A percentile compares a stretch with the other conserved stretches of the same genome.
phyloP scores from a whole-genome alignment of 2,888 invertebrate species.

The Acholoe squamosa region DNA sequence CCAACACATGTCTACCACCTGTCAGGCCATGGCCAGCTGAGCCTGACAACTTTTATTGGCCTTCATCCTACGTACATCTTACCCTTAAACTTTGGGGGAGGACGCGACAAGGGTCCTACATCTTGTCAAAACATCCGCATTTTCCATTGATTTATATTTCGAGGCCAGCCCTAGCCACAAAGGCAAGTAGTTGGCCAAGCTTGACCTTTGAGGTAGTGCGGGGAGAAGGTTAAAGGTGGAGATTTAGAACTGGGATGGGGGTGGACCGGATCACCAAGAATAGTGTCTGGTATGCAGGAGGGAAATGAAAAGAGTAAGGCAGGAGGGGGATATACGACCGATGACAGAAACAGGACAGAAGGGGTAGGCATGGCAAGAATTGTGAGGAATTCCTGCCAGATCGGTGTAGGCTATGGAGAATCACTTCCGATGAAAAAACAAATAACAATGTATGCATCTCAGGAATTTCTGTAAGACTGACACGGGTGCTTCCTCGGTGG shows the following conservation, averaged over 20 bases:
- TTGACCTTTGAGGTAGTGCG: not conserved
- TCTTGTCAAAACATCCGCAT: constrained; percentile 34
- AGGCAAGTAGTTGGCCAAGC: not conserved
- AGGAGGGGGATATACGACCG: not conserved
- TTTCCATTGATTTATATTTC: constrained; percentile 32
- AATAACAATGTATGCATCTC: constrained; percentile 55
- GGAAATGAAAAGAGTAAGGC: not conserved
- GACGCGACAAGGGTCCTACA: constrained; percentile 8
- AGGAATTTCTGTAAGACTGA: constrained; percentile 48
- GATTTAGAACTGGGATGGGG: not conserved
- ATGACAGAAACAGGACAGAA: not conserved
- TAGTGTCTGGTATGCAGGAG: not conserved
- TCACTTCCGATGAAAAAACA: constrained; percentile 57
- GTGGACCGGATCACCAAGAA: not conserved
- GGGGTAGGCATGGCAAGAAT: not conserved
- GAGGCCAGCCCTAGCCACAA: not conserved
- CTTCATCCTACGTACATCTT: constrained; percentile 10
- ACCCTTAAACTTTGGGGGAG: not conserved
- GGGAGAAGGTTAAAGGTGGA: not conserved
- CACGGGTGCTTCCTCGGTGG: constrained; percentile 52
- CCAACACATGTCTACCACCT: not conserved
- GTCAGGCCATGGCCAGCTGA: not conserved
- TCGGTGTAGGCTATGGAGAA: constrained; percentile 19
- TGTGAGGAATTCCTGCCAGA: not conserved
- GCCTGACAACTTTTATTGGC: constrained; percentile 33